A percentile compares a stretch with the other conserved stretches of the same genome.
phyloP scores from a whole-genome alignment of 2,888 invertebrate species.

The Orchestes rusci region DNA sequence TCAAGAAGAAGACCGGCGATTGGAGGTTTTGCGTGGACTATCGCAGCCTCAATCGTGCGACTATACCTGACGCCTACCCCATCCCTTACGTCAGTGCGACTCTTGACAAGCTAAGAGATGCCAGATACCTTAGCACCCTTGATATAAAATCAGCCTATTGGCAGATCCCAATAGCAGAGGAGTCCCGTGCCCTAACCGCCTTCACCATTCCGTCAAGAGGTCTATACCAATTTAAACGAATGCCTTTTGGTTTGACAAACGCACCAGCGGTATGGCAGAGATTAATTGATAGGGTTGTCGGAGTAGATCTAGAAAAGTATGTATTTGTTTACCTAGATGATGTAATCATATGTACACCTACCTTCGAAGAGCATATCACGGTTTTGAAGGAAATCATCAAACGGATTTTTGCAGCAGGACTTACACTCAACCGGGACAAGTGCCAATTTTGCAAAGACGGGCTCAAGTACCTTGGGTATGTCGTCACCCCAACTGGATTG shows the following conservation, averaged over 20 bases:
- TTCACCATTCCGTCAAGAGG: constrained; percentile 2
- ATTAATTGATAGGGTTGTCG: constrained; percentile 4
- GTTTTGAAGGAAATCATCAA: no score
- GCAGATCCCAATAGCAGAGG: background rate
- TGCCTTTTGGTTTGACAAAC: constrained; percentile 3
- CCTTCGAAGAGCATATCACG: background rate
- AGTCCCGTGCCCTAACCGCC: background rate
- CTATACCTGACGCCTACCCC: constrained; percentile 3
- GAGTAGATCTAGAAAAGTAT: background rate
- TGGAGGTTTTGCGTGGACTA: constrained; percentile 1
- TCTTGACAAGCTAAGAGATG: background rate
- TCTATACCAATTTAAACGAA: background rate
- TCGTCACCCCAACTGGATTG: no score
- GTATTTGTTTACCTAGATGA: background rate
- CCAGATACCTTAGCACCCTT: background rate
- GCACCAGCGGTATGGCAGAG: constrained; percentile 2
- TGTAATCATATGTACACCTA: background rate
- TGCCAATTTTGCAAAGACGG: no score
- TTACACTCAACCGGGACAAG: no score
- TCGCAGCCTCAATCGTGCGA: background rate
- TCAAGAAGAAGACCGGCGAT: background rate
- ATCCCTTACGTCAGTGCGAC: background rate
- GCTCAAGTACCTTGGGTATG: no score
- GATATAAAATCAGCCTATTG: constrained; percentile 2
- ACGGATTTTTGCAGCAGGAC: constrained; percentile 9